phyloP scores from a whole-genome alignment of 1,140 invertebrate genomes.

The Eciton burchellii region DNA sequence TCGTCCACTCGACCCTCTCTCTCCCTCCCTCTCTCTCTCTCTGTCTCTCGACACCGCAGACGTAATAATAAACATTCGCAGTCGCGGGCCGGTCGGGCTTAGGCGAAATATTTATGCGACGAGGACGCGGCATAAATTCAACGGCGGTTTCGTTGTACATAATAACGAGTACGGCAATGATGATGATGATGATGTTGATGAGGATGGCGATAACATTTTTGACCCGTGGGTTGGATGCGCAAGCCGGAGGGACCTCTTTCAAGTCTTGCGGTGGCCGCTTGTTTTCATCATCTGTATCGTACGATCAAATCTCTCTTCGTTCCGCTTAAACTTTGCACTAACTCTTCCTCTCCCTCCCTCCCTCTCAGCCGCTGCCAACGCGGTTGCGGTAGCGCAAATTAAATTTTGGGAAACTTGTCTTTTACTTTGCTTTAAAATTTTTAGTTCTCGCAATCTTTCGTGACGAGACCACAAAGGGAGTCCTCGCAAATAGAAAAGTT shows the following conservation, averaged over 20 bases:
- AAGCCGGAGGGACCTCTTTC: slow-evolving; percentile 28
- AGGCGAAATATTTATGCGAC: slow-evolving; percentile 39
- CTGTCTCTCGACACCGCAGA: slow-evolving; percentile 29
- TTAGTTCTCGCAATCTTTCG: too few relatives aligned
- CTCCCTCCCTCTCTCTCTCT: neutral
- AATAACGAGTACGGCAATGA: slow-evolving; percentile 35
- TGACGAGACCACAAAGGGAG: too few relatives aligned
- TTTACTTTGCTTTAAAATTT: too few relatives aligned
- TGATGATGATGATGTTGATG: neutral
- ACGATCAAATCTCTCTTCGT: slow-evolving; percentile 19
- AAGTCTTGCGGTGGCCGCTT: slow-evolving; percentile 59
- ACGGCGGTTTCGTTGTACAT: slow-evolving; percentile 50
- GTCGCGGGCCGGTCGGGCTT: slow-evolving; percentile 60
- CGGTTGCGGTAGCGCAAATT: too few relatives aligned
- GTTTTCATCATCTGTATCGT: slow-evolving; percentile 19
- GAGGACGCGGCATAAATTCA: slow-evolving; percentile 32
- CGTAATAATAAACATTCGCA: slow-evolving; percentile 27
- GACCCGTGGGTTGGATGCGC: slow-evolving; percentile 22
- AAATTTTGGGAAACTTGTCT: too few relatives aligned
- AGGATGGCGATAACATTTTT: slow-evolving; percentile 44
- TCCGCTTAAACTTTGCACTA: neutral
- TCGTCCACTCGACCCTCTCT: slow-evolving; percentile 9
- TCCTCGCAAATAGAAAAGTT: too few relatives aligned
- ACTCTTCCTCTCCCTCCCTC: neutral
- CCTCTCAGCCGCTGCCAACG: too few relatives aligned